Percentiles rank a stretch among this genome's conserved stretches.
Evolutionary conservation across 2,888 invertebrate genomes (phyloP).

Genomic region (Metalampra italica): DNA sequence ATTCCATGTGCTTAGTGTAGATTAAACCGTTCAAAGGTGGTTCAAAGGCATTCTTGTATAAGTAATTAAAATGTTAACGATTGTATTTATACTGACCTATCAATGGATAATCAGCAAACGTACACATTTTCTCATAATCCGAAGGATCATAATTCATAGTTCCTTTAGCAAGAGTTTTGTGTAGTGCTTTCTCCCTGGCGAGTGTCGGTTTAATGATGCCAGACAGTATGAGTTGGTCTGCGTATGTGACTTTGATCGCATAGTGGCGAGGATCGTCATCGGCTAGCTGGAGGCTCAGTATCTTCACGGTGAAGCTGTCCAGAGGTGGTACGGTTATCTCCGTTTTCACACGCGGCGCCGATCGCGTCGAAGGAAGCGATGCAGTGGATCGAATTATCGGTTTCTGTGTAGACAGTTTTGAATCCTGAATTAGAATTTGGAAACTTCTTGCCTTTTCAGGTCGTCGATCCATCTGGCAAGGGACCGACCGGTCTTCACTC

Average conservation of each 20-base stretch:
- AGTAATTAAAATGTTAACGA: too few species aligned
- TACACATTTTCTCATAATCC: slow-evolving; percentile 61
- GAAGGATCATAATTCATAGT: slow-evolving; percentile 56
- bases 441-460: too few species aligned
- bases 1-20: too few species aligned
- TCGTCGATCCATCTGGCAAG: too few species aligned
- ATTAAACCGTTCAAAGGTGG: too few species aligned
- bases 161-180: slow-evolving; percentile 32
- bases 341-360: slow-evolving; percentile 18
- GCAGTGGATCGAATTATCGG: slow-evolving; percentile 20
- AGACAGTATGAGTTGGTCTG: slow-evolving; percentile 44
- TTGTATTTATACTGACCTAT: slow-evolving; percentile 32
- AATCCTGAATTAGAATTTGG: too few species aligned
- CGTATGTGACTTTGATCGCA: slow-evolving; percentile 43
- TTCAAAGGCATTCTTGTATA: too few species aligned
- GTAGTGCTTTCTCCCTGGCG: slow-evolving; percentile 21
- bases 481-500: too few species aligned
- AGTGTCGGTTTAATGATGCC: slow-evolving; percentile 36
- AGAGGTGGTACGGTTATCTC: slow-evolving; percentile 29
- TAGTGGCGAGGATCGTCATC: slow-evolving; percentile 36
- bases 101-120: slow-evolving; percentile 57
- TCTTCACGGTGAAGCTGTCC: slow-evolving; percentile 39
- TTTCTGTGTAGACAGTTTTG: too few species aligned
- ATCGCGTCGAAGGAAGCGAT: slow-evolving; percentile 21
- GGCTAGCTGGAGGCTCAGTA: slow-evolving; percentile 37